phyloP scores from a whole-genome alignment of 2,888 invertebrate species.

The Dryococelus australis region DNA sequence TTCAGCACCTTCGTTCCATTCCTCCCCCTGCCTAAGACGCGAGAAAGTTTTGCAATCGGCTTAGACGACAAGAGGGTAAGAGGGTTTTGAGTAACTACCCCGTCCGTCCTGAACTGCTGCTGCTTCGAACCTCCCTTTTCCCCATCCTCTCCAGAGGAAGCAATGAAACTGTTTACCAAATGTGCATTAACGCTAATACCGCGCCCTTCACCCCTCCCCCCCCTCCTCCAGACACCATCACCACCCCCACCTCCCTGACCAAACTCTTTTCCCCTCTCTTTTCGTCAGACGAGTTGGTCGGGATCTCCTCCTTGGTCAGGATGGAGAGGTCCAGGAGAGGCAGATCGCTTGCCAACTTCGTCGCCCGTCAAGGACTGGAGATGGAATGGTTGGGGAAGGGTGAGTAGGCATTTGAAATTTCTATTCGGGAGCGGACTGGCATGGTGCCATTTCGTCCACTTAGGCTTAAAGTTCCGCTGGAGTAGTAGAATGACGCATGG shows the following conservation, averaged over 20 bases:
- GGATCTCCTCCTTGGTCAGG: too few species aligned
- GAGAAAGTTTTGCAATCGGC: constrained; percentile 16
- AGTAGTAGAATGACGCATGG: background rate
- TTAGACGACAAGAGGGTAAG: background rate
- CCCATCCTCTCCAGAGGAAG: background rate
- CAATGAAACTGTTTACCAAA: constrained; percentile 34
- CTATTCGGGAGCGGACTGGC: background rate
- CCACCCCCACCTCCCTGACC: background rate
- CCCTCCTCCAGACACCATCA: too few species aligned
- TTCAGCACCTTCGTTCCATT: background rate
- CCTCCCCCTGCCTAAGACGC: background rate
- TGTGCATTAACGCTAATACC: constrained; percentile 31
- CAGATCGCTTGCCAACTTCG: background rate
- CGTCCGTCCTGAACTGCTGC: background rate
- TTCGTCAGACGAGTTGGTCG: background rate
- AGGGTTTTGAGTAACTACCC: constrained; percentile 16
- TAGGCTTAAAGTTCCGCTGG: constrained; percentile 1
- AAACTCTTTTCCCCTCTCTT: background rate
- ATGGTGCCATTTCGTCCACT: background rate
- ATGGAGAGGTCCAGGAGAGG: background rate
- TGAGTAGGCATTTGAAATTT: background rate
- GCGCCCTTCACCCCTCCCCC: background rate
- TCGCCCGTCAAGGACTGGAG: background rate
- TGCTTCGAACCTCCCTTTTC: too few species aligned
- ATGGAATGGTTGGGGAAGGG: background rate